These are phyloP conservation scores for Hirtodrosophila cameraria DNA, from an alignment of 2,888 invertebrate genomes.

Conservation along the genomic window DNA sequence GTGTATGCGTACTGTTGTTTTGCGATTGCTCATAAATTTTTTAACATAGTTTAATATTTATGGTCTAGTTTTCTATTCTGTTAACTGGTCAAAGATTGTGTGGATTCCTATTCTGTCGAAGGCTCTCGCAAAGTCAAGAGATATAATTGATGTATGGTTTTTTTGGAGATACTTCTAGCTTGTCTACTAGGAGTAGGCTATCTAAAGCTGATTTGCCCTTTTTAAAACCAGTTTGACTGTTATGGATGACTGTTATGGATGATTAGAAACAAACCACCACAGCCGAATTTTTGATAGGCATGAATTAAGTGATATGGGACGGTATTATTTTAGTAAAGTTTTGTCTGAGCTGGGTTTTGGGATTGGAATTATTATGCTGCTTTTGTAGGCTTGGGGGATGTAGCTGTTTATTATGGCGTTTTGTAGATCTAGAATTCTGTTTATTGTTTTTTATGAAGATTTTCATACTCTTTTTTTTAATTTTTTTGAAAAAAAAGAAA, in stretches of 20 bases:
- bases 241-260: conserved; percentile 1
- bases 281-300: conserved; percentile 29
- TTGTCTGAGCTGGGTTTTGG: conserved; percentile 33
- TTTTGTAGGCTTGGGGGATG: conserved; percentile 30
- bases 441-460: too few species aligned
- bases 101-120: conserved; percentile 13
- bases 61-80: neutral
- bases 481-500: too few species aligned
- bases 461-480: too few species aligned
- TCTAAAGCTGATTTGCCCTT: too few species aligned
- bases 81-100: conserved; percentile 6
- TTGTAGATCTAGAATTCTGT: too few species aligned
- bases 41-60: conserved; percentile 5
- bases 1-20: too few species aligned
- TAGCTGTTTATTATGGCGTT: conserved; percentile 28
- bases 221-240: conserved; percentile 9
- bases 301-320: conserved; percentile 47
- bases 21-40: conserved; percentile 16
- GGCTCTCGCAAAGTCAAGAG: too few species aligned
- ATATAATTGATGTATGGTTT: too few species aligned
- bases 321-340: conserved; percentile 4
- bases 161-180: too few species aligned
- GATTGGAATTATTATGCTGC: conserved; percentile 28
- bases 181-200: too few species aligned
- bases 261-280: neutral